Evolutionary conservation across 2,888 invertebrate species (phyloP), one percentile per base, ranked within the genome.

Genomic region (Nemurella pictetii): DNA sequence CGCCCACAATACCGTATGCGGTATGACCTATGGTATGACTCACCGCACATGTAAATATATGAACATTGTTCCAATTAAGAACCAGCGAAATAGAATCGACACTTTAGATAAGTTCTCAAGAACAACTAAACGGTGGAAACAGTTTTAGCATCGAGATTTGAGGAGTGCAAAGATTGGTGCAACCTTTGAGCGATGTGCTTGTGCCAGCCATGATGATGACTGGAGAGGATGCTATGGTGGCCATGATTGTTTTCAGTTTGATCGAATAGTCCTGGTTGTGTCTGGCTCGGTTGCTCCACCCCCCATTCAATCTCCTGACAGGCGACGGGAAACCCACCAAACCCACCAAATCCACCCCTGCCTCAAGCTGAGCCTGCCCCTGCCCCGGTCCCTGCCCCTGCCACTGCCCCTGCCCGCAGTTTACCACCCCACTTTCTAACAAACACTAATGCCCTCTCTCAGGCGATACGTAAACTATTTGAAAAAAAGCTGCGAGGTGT

Each of bases 391-490:
- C n/a, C n/a, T n/a, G n/a, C 20, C 72, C 25, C 78, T 35, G 30
- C 84, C 83, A 35, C 85, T 83, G 35, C 77, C 55, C 28, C 12
- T 25, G 30, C 73, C 75, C 36, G 25, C 74, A 26, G 85, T n/a
- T 75, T 36, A 7, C 7, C 36, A 7, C 9, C 82, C 81, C 85
- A 84, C 86, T 55, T 55, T 77, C 80, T 32, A 28, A 35, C 74
- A 29, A 28, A 72, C 81, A 80, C 75, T 85, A 85, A 81, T 83
- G 85, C 80, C 85, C 83, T 85, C 85, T 85, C 84, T 85, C 73
- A 83, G 80, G 27, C 55, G 30, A 83, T 20, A 30, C 78, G 28
- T n/a, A n/a, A 78, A 78, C 78, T 78, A 55, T 55, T 55, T 27
- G 75, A 75, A 78, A 30, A 78, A 28, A 78, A n/a, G n/a, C n/a